phyloP scores from a whole-genome alignment of 2,113 vertebrate species.

The Apodemus speciosus region DNA sequence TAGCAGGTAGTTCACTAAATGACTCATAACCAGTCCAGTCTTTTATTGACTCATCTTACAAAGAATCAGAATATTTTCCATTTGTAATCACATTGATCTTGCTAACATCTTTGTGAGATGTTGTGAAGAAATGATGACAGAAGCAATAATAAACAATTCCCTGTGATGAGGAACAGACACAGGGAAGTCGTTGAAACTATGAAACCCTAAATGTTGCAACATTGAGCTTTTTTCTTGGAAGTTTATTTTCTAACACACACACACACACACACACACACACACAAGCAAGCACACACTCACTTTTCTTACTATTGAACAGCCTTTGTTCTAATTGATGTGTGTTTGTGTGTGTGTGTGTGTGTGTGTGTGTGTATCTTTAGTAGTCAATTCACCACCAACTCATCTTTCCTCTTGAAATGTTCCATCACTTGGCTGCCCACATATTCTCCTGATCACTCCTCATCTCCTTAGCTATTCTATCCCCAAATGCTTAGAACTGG shows the following conservation, averaged over 20 bases:
- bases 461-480: neutral
- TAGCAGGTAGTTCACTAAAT: slow-evolving; percentile 24
- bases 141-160: neutral
- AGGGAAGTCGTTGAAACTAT: neutral
- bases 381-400: neutral
- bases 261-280: neutral
- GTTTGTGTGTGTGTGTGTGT: neutral
- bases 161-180: neutral
- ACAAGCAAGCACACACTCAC: neutral
- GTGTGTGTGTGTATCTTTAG: neutral
- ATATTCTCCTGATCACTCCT: neutral
- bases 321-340: neutral
- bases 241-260: neutral
- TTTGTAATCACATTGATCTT: slow-evolving; percentile 24
- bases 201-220: neutral
- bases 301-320: neutral
- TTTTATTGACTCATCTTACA: slow-evolving; percentile 1
- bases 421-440: neutral
- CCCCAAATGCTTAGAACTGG: neutral
- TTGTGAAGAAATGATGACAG: neutral
- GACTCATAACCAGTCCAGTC: neutral
- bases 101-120: neutral
- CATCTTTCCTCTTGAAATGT: neutral
- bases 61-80: slow-evolving; percentile 24
- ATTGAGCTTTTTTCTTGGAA: slow-evolving; percentile 10